Evolutionary conservation across 2,888 invertebrate species (phyloP).

Genomic region (Erebia ligea): DNA sequence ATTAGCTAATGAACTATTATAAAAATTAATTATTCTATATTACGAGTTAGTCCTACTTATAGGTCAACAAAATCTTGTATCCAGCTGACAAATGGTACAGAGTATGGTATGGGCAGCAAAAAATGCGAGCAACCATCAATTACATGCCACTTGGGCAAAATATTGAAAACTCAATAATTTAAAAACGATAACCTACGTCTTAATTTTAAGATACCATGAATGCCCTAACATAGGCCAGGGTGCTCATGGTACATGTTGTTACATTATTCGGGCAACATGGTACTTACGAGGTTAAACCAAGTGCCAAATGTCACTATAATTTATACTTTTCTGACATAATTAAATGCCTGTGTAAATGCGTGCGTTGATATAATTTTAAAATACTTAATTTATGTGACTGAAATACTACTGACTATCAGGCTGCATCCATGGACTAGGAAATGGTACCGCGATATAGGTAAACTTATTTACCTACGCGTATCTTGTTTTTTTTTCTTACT

Average conservation of each 20-base stretch:
- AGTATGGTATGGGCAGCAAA: not conserved
- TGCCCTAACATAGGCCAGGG: not conserved
- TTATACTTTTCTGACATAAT: no score
- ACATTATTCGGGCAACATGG: no score
- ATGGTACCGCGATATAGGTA: no score
- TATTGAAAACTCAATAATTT: not conserved
- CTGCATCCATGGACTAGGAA: not conserved
- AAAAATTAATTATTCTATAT: no score
- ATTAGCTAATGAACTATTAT: no score
- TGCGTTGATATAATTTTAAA: no score
- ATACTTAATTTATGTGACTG: no score
- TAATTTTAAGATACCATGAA: not conserved
- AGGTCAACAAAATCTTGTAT: not conserved
- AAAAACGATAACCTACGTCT: slow-evolving; percentile 1
- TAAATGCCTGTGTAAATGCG: no score
- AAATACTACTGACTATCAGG: not conserved
- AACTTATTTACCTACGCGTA: not conserved
- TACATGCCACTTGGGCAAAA: not conserved
- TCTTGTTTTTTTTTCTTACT: not conserved
- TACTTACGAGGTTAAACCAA: no score
- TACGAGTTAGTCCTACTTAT: not conserved
- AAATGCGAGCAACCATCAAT: not conserved
- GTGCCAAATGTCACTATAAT: no score
- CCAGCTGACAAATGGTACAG: not conserved
- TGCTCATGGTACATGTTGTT: no score